Conservation (phyloP, 2,888 invertebrate genomes). For the Synergus gifuensis region DNA sequence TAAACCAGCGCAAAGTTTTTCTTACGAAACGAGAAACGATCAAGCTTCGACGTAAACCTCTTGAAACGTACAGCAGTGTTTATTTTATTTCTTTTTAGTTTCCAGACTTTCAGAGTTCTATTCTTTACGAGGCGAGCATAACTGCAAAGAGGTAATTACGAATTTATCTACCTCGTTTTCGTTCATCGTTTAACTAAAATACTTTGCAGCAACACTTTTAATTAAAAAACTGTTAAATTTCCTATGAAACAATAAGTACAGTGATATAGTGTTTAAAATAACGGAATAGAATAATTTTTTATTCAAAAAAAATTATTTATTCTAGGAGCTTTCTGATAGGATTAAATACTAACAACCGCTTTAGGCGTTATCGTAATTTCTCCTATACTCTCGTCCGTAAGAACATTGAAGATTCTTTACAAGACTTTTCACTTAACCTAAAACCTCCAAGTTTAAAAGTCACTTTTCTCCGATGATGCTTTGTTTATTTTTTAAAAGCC, state of each 20-base stretch:
- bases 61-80: conserved; percentile 14
- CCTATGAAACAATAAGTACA: background rate
- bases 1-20: conserved; percentile 2
- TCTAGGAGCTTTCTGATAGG: background rate
- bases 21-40: conserved; percentile 6
- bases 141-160: conserved; percentile 32
- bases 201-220: background rate
- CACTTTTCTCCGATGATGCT: conserved; percentile 46
- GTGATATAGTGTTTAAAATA: no score
- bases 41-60: conserved; percentile 4
- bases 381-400: conserved; percentile 17
- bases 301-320: background rate
- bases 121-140: conserved; percentile 23
- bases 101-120: background rate
- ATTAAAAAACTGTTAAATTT: background rate
- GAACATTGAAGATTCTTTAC: conserved; percentile 57
- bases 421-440: conserved; percentile 70
- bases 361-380: conserved; percentile 56
- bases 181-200: background rate
- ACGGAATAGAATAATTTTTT: no score
- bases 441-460: conserved; percentile 61
- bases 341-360: background rate
- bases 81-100: conserved; percentile 24
- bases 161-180: conserved; percentile 13
- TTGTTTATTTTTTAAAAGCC: conserved; percentile 51